Evolutionary conservation across 2,797 vertebrate genomes (phyloP).

Genomic region (Alfaro cultratus): DNA sequence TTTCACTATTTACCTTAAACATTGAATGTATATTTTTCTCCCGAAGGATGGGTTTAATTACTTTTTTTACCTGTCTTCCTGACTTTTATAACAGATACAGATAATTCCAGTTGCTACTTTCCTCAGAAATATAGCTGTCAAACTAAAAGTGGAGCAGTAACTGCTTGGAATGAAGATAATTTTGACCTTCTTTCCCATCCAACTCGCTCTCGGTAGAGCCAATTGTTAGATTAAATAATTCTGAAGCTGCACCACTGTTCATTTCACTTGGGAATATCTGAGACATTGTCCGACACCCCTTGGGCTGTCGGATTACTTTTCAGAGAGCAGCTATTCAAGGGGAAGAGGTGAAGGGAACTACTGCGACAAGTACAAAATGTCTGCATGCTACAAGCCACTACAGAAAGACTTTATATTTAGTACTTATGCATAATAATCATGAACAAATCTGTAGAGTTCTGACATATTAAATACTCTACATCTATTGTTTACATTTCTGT

Average conservation of each 20-base stretch:
- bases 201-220: slow-evolving; percentile 8
- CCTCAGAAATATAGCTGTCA: background rate
- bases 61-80: background rate
- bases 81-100: background rate
- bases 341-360: slow-evolving; percentile 49
- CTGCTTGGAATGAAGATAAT: slow-evolving; percentile 1
- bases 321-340: slow-evolving; percentile 61
- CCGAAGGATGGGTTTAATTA: background rate
- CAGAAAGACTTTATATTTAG: slow-evolving; percentile 12
- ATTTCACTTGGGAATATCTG: slow-evolving; percentile 47
- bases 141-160: slow-evolving; percentile 3
- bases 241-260: slow-evolving; percentile 41
- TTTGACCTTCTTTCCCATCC: slow-evolving; percentile 20
- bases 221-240: slow-evolving; percentile 41
- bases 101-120: background rate
- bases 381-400: slow-evolving; percentile 16
- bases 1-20: background rate
- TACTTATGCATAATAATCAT: slow-evolving; percentile 6
- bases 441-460: background rate
- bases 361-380: slow-evolving; percentile 58
- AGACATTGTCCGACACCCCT: slow-evolving; percentile 55
- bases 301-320: slow-evolving; percentile 59
- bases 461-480: background rate
- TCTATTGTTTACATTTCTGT: background rate
- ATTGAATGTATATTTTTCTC: background rate